Conservation (phyloP, 2,888 invertebrate species). For the Noctua comes region DNA sequence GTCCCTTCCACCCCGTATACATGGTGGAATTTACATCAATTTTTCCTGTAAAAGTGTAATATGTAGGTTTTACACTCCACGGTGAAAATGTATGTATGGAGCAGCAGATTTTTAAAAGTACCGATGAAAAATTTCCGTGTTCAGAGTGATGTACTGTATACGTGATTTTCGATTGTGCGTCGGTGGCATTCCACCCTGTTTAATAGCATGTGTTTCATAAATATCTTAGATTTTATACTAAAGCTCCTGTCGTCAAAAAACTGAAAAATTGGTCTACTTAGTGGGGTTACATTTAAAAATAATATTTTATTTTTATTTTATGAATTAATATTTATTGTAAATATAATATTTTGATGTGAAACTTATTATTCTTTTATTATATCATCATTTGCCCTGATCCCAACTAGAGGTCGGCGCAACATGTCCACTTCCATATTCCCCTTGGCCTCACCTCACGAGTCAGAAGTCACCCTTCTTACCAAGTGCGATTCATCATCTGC, state of each 20-base stretch:
- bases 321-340: constrained; percentile 50
- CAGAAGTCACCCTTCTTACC: too few species aligned
- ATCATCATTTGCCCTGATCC: neutral
- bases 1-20: too few species aligned
- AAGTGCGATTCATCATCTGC: too few species aligned
- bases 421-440: neutral
- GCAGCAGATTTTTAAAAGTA: too few species aligned
- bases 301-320: constrained; percentile 44
- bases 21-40: too few species aligned
- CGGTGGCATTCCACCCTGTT: neutral
- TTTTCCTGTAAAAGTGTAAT: too few species aligned
- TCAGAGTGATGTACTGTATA: too few species aligned
- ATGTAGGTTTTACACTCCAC: too few species aligned
- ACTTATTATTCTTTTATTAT: neutral
- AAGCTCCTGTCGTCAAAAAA: neutral
- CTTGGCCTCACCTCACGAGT: too few species aligned
- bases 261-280: constrained; percentile 22
- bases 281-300: constrained; percentile 33
- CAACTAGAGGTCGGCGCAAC: neutral
- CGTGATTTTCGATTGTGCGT: neutral
- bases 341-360: constrained; percentile 59
- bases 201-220: neutral
- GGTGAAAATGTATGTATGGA: too few species aligned
- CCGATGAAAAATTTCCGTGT: too few species aligned
- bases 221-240: neutral